Percentiles rank a stretch among this genome's conserved stretches.
phyloP scores from a whole-genome alignment of 2,888 invertebrate genomes.

The Apantesis nais region DNA sequence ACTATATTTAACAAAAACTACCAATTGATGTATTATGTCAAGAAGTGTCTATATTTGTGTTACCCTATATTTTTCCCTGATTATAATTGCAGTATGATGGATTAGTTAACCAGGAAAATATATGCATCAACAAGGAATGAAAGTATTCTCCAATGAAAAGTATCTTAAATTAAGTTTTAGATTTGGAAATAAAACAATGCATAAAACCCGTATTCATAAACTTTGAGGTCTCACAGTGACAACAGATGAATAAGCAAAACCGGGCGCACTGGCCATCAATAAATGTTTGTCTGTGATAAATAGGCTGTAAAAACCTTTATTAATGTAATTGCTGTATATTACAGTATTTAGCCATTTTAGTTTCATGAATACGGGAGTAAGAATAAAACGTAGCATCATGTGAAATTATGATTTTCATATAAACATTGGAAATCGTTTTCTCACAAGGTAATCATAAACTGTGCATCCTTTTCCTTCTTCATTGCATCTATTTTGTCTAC shows the following conservation, averaged over 20 bases:
- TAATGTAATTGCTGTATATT: too few relatives aligned
- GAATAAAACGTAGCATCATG: background rate
- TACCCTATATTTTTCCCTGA: background rate
- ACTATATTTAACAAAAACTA: background rate
- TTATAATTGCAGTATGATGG: background rate
- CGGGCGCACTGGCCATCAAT: too few relatives aligned
- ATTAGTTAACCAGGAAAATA: background rate
- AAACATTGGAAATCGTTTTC: background rate
- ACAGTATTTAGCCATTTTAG: too few relatives aligned
- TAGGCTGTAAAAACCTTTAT: background rate
- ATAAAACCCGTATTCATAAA: background rate
- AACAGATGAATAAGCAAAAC: background rate
- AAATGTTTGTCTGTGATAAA: background rate
- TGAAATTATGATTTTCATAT: too few relatives aligned
- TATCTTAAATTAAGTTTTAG: background rate
- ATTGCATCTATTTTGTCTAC: conserved; percentile 1
- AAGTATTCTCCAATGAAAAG: background rate
- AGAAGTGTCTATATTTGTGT: background rate
- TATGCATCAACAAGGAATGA: background rate
- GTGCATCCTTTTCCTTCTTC: background rate
- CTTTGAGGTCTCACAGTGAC: background rate
- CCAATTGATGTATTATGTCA: background rate
- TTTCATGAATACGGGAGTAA: background rate
- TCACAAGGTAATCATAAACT: background rate
- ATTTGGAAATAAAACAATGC: background rate